Evolutionary conservation across 2,113 vertebrate genomes (phyloP).

Genomic region (Henicopernis longicauda): DNA sequence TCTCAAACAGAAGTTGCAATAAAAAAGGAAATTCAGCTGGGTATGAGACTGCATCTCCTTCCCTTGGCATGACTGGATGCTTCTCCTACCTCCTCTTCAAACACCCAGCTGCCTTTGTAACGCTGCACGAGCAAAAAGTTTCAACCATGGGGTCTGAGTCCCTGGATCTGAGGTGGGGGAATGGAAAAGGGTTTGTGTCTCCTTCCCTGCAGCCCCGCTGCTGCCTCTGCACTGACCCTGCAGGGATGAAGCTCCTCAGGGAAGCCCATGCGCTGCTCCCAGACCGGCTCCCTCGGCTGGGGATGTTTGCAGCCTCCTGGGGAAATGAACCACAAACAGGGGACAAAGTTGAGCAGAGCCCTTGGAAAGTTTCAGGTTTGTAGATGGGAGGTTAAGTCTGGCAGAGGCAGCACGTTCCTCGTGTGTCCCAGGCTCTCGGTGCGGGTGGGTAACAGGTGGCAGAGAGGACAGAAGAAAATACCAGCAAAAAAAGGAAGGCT

Average conservation of each 20-base stretch:
- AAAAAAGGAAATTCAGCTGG: background rate
- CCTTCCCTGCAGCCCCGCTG: background rate
- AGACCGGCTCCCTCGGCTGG: rapidly evolving
- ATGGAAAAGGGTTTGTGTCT: background rate
- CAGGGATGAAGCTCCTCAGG: background rate
- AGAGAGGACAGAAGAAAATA: background rate
- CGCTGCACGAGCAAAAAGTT: background rate
- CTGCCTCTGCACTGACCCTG: background rate
- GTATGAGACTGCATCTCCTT: background rate
- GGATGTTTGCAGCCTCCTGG: background rate
- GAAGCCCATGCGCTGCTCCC: background rate
- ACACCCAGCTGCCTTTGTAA: background rate
- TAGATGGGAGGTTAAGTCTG: rapidly evolving
- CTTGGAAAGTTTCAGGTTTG: rapidly evolving
- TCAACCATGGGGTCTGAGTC: rapidly evolving
- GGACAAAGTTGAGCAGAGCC: background rate
- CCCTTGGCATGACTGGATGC: background rate
- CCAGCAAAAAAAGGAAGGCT: background rate
- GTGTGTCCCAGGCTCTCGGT: background rate
- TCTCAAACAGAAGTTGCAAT: background rate
- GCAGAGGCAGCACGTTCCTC: rapidly evolving
- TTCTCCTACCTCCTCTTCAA: background rate
- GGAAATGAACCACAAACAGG: rapidly evolving
- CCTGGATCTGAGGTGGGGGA: background rate
- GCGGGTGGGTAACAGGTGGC: rapidly evolving